Base-by-base conservation (phyloP, 2,888 invertebrate species). In the Steromphala cineraria region DNA sequence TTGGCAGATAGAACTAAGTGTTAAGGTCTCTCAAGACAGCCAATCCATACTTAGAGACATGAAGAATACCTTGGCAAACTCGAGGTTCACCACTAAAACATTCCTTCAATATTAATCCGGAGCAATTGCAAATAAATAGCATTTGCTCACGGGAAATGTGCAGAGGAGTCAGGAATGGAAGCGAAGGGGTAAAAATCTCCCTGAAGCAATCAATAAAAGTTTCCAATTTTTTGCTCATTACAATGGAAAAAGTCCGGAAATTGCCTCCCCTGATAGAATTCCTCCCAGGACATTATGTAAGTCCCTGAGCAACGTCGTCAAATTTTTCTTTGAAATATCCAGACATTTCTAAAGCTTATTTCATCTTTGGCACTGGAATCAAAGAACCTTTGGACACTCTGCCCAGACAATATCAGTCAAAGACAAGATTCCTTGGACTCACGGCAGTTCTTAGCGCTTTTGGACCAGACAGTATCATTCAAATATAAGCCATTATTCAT, bases 191-290 rank as follows among this genome's bases (percentile, higher is more conserved):
- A 75, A 75, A 75, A 53, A 75, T 53, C 53, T 40, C 53, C 75
- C 28, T 17, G 46, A 74, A 36, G 36, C 36, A 21, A 75, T 75
- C 53, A 75, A 53, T 53, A 53, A 46, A 36, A 46, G 21, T 24
- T 5, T n/a, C 24, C 24, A 40, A 53, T 75, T 75, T 74, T 75
- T 75, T 75, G 75, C 53, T 75, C 75, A 46, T 53, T 75, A 40
- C 24, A 36, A 19, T 46, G 1, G 53, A 75, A 53, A 75, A 75
- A 62, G 24, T 1, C 10, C 62, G 62, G 62, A 62, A 62, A 62
- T 62, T 62, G 62, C 24, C 62, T 62, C 28, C 28, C 24, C 7
- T 24, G 62, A 62, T 62, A n/a, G 28, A 62, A 62, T 62, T 28
- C 56, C 62, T 62, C 62, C 62, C 15, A 17, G 62, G 62, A 24